phyloP scores from a whole-genome alignment of 2,888 invertebrate genomes.

The Parnassius mnemosyne region DNA sequence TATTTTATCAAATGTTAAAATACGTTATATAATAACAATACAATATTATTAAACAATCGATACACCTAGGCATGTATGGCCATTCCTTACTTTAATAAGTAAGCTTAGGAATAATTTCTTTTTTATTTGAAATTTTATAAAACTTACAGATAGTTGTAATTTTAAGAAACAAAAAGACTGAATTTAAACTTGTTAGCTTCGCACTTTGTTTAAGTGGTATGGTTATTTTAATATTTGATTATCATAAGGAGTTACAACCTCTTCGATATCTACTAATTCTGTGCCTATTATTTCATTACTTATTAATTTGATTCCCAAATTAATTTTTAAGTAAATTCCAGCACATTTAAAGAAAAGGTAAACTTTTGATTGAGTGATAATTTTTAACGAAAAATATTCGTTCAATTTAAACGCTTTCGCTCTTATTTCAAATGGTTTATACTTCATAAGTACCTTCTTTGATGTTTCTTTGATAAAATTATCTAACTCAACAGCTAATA shows the following conservation, averaged over 20 bases:
- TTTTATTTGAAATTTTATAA: too few relatives aligned
- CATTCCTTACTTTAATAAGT: too few relatives aligned
- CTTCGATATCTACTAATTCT: slow-evolving; percentile 36
- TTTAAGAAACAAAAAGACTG: too few relatives aligned
- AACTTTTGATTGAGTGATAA: slow-evolving; percentile 52
- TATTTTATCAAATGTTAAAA: too few relatives aligned
- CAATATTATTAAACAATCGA: too few relatives aligned
- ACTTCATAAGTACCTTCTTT: slow-evolving; percentile 40
- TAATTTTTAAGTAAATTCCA: slow-evolving; percentile 40
- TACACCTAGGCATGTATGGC: too few relatives aligned
- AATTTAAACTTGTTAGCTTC: not conserved
- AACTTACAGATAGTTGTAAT: too few relatives aligned
- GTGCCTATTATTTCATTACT: slow-evolving; percentile 62
- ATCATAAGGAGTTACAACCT: slow-evolving; percentile 31
- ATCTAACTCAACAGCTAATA: slow-evolving; percentile 43
- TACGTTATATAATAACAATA: too few relatives aligned
- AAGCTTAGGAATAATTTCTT: too few relatives aligned
- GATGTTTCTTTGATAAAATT: slow-evolving; percentile 45
- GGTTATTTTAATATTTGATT: not conserved
- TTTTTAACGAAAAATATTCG: slow-evolving; percentile 49
- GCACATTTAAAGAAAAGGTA: slow-evolving; percentile 46
- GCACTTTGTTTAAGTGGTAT: not conserved
- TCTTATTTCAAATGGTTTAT: slow-evolving; percentile 49
- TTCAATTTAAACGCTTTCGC: slow-evolving; percentile 53
- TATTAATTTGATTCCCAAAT: slow-evolving; percentile 59